Evolutionary conservation across 2,888 invertebrate species (phyloP).

Genomic region (Ectobius pallidus): DNA sequence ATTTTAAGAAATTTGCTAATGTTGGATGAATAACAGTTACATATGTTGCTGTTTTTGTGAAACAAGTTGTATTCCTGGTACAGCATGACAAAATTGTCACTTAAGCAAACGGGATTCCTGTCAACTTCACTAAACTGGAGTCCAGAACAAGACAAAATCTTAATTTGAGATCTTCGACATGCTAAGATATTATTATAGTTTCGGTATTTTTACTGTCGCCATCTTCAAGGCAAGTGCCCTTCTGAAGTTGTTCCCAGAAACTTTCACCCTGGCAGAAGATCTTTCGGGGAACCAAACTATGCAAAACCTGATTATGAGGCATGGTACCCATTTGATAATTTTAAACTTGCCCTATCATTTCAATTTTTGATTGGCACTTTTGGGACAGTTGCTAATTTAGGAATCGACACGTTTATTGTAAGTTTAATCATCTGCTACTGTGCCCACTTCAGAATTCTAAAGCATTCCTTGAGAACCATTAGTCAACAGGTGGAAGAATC

Average conservation of each 20-base stretch:
- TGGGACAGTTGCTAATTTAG: not conserved
- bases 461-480: not conserved
- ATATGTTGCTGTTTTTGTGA: not conserved
- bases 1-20: not conserved
- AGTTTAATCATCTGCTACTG: not conserved
- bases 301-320: not conserved
- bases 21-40: not conserved
- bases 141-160: not conserved
- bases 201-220: not conserved
- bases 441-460: not conserved
- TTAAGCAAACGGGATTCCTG: not conserved
- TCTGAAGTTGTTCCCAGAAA: no score
- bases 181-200: not conserved
- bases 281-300: not conserved
- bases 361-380: not conserved
- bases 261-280: not conserved
- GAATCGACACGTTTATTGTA: not conserved
- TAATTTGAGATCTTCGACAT: not conserved
- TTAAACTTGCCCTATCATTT: not conserved
- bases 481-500: no score
- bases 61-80: not conserved
- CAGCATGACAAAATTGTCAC: not conserved
- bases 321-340: not conserved
- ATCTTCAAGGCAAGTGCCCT: no score
- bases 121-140: no score